Base-by-base conservation (phyloP, 2,113 vertebrate genomes). In the Ailurus styani region DNA sequence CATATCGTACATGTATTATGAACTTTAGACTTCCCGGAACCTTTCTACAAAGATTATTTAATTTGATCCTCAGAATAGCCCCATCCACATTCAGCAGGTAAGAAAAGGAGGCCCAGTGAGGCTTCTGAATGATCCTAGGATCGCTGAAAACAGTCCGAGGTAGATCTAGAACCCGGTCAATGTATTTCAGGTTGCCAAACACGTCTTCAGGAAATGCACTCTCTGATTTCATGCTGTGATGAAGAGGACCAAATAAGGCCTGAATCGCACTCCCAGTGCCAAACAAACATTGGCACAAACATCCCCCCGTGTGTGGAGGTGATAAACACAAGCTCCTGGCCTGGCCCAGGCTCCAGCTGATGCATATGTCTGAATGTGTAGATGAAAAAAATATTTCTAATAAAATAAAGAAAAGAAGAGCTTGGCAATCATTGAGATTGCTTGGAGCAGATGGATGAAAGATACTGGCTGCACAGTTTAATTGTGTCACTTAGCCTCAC, bases 11-110 rank as follows among this genome's bases (percentile, higher is more conserved):
- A 73, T 14, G 18, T 96, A 96, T 96, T 92, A 97, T 88, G 92
- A 97, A 97, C 95, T 95, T 96, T 60, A 91, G 83, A 92, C 87
- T 97, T 95, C 95, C 97, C 85, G 64, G 92, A 95, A 87, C 66
- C 57, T 94, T 90, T 94, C 64, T 27, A 70, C 79, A 73, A 94
- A 82, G 87, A 90, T 82, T 54, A 90, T 87, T 97, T 93, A 37
- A 82, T 96, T 73, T 88, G 70, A 88, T 89, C 55, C 75, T 84
- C 57, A 85, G 70, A 96, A 60, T 1, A 34, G 17, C 77, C 47
- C 18, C 10, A 25, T 57, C 55, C 27, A 29, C 42, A 40, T 57
- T 68, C n/a, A 68, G 42, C 25, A 50, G 10, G 72, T 18, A 34
- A 89, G n/a, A 42, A 95, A 54, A 54, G 3, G 57, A 79, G 57